phyloP scores from a whole-genome alignment of 2,797 vertebrate species.

The Xenops minutus region DNA sequence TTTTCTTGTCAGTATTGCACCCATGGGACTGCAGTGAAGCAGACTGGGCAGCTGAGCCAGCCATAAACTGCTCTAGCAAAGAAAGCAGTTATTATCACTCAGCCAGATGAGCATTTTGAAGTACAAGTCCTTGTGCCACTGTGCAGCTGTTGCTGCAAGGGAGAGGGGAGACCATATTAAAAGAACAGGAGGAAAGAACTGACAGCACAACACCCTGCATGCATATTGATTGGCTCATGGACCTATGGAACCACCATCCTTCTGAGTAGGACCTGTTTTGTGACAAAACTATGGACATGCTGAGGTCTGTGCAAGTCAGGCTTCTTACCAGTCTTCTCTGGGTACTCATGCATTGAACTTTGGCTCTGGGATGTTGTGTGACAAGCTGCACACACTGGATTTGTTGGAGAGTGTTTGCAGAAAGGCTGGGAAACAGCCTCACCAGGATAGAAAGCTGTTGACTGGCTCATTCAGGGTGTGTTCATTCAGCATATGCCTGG shows the following conservation, averaged over 20 bases:
- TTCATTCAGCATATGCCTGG: background rate
- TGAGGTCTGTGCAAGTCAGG: background rate
- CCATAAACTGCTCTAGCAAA: background rate
- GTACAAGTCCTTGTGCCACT: background rate
- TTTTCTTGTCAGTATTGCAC: background rate
- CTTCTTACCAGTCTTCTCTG: background rate
- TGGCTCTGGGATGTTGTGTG: background rate
- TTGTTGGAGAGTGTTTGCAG: background rate
- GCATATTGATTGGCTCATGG: background rate
- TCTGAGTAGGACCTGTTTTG: background rate
- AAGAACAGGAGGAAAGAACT: background rate
- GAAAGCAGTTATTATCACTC: background rate
- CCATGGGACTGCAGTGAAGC: background rate
- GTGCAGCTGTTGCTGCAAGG: background rate
- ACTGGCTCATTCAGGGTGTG: accelerated
- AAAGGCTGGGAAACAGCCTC: background rate
- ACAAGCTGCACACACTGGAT: background rate
- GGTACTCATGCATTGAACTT: background rate
- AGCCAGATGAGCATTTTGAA: background rate
- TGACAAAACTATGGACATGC: background rate
- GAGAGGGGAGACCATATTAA: background rate
- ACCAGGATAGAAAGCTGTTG: background rate
- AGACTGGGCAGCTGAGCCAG: background rate
- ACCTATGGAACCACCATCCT: background rate
- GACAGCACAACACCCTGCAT: background rate